Base-by-base conservation (phyloP, 2,888 invertebrate genomes). In the Blastobasis adustella region DNA sequence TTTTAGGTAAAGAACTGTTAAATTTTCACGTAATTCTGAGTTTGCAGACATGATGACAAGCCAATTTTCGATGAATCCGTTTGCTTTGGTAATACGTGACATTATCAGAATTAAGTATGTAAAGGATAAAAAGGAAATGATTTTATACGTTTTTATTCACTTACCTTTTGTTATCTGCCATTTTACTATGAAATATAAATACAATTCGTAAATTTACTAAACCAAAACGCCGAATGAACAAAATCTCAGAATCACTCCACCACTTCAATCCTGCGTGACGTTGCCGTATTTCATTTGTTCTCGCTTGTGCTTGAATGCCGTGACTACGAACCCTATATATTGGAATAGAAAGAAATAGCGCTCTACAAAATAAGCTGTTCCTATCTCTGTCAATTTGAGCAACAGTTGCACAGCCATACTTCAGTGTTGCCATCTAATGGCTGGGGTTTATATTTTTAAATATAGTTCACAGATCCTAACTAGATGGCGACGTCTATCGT, bases 201-300 rank as follows among this genome's bases (percentile, higher is more conserved):
- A 76, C 65, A 73, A 77, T 73, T 72, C 67, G 63, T 68, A 71
- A 77, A 75, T 72, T 74, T 69, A 72, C 68, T 66, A 75, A 70
- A 73, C 76, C 63, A 64, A 71, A 82, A 82, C 67, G 78, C 81
- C 80, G 79, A 80, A 77, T 69, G 76, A 72, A 72, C 71, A 76
- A 75, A 23, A 23, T 23, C 23, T 23, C 23, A 23, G 23, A 23
- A 61, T 73, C 77, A 75, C 79, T 77, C 68, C 64, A 65, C 66
- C 62, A 71, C 73, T 76, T 77, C 71, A 71, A 69, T 67, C 67
- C 65, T 77, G 79, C 83, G 81, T 89, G 89, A 89, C 89, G 89
- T 89, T 89, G 89, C 87, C 83, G 85, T 86, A 87, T 89, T 89
- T 89, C 88, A 89, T 89, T 89, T 88, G 89, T 89, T 85, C 84